Percentiles rank a stretch among this genome's conserved stretches.
Conservation (phyloP, 1,140 invertebrate species). For the Drosophila arawakana region DNA sequence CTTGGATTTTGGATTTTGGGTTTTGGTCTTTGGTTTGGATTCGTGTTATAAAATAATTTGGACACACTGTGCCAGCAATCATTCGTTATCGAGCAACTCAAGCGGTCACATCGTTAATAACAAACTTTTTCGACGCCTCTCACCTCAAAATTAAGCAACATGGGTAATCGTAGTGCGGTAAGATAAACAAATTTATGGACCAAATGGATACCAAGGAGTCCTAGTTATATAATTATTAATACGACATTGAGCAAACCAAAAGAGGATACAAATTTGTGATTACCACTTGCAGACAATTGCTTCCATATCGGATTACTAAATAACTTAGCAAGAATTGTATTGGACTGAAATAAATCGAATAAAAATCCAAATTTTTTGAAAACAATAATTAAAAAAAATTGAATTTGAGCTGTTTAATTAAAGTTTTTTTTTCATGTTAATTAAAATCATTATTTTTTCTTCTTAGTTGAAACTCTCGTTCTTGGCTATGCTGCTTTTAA, state of each 20-base stretch:
- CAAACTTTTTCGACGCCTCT: constrained; percentile 26
- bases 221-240: too few relatives aligned
- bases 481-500: constrained; percentile 56
- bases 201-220: too few relatives aligned
- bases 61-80: constrained; percentile 65
- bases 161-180: constrained; percentile 73
- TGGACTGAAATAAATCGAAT: too few relatives aligned
- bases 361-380: too few relatives aligned
- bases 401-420: too few relatives aligned
- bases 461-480: constrained; percentile 64
- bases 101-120: constrained; percentile 55
- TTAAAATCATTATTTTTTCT: constrained; percentile 1
- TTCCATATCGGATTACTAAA: too few relatives aligned
- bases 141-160: constrained; percentile 37
- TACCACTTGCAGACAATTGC: too few relatives aligned
- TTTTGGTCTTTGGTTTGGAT: background rate
- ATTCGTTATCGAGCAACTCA: constrained; percentile 49
- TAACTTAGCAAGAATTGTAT: too few relatives aligned
- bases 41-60: constrained; percentile 73
- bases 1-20: background rate
- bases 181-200: constrained; percentile 8
- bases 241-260: too few relatives aligned
- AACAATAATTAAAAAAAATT: too few relatives aligned
- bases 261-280: too few relatives aligned
- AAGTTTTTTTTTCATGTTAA: background rate